These are phyloP conservation scores for Crocuta crocuta DNA, from an alignment of 2,113 vertebrate genomes.

Conservation along the genomic window DNA sequence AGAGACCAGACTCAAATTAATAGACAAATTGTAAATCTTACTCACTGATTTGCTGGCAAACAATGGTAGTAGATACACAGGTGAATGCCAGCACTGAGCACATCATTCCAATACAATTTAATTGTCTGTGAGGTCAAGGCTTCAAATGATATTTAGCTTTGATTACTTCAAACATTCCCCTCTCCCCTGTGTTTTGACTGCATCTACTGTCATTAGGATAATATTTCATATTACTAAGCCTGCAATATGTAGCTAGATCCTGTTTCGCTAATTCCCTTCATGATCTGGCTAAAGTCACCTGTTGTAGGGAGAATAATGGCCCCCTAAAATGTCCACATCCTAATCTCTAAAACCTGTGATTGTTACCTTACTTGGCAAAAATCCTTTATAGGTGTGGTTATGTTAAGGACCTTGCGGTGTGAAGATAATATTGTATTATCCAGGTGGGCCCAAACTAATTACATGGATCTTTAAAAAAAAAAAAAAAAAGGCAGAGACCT, in stretches of 20 bases:
- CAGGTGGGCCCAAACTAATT: not conserved
- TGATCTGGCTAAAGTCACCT: not conserved
- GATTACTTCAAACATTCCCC: not conserved
- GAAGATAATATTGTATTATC: not conserved
- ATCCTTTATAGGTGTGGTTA: not conserved
- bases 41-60: not conserved
- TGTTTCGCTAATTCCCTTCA: not conserved
- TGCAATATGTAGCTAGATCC: not conserved
- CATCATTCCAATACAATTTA: not conserved
- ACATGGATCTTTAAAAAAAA: not conserved
- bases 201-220: not conserved
- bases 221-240: not conserved
- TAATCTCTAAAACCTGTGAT: not conserved
- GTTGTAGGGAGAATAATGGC: not conserved
- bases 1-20: not conserved
- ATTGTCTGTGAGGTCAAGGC: not conserved
- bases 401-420: not conserved
- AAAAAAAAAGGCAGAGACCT: not conserved
- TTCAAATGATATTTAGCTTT: not conserved
- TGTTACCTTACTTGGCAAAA: not conserved
- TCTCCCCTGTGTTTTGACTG: not conserved
- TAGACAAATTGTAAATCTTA: not conserved
- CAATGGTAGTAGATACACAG: not conserved
- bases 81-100: not conserved
- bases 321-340: not conserved